A percentile compares a stretch with the other conserved stretches of the same genome.
phyloP scores from a whole-genome alignment of 2,888 invertebrate species.

The Operophtera brumata region DNA sequence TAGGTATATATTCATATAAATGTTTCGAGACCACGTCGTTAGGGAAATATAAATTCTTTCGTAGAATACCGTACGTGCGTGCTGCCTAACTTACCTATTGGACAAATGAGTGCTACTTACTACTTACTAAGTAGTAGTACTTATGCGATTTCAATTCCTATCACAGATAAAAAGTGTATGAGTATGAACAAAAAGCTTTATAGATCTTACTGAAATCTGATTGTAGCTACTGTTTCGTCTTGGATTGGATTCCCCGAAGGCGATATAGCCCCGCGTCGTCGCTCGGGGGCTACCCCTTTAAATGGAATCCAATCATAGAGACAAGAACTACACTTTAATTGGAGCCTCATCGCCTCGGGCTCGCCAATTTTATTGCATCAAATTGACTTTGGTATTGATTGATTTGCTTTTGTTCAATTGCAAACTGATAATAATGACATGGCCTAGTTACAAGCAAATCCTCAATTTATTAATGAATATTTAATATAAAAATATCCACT shows the following conservation, averaged over 20 bases:
- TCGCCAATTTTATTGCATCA: slow-evolving; percentile 24
- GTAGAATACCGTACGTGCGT: slow-evolving; percentile 18
- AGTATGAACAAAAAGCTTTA: slow-evolving; percentile 5
- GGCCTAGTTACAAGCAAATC: background rate
- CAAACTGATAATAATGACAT: slow-evolving; percentile 7
- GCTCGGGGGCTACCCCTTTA: slow-evolving; percentile 51
- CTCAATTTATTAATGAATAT: no score
- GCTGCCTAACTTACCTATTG: slow-evolving; percentile 6
- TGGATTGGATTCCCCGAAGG: slow-evolving; percentile 52
- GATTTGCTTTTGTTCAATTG: slow-evolving; percentile 9
- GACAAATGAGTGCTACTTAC: slow-evolving; percentile 1
- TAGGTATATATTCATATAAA: slow-evolving; percentile 48
- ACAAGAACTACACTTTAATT: slow-evolving; percentile 70
- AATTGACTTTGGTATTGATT: slow-evolving; percentile 15
- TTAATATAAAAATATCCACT: no score
- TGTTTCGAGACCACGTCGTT: slow-evolving; percentile 26
- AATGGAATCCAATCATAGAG: slow-evolving; percentile 67
- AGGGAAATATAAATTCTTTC: slow-evolving; percentile 20
- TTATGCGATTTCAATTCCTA: background rate
- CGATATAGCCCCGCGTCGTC: slow-evolving; percentile 46
- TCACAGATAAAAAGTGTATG: background rate
- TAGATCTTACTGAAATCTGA: slow-evolving; percentile 41
- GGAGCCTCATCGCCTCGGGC: slow-evolving; percentile 60
- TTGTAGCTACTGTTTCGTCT: slow-evolving; percentile 59
- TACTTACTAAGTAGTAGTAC: no score